Base-by-base conservation (phyloP, 2,888 invertebrate species). In the Sepiola atlantica region DNA sequence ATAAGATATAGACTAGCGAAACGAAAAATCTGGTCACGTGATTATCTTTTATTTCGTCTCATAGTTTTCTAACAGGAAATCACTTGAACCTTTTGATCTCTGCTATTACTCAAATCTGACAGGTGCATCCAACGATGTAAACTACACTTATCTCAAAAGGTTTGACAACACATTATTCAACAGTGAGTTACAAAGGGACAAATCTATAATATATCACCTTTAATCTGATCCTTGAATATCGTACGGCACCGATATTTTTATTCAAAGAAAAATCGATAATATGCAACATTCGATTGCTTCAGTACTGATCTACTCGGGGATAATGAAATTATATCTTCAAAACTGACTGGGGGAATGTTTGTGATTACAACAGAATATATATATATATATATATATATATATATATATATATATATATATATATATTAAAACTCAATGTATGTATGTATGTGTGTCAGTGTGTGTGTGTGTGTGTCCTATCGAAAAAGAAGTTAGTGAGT, bases 141-240 rank as follows among this genome's bases (percentile, higher is more conserved):
- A 8, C 45, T 45, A 45, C 45, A 45, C 45, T 45, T 45, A 45
- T 45, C 45, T 45, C 45, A 8, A 45, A 45, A 45, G 45, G 45
- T 4, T 45, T 45, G 45, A 45, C 45, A 45, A 45, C 45, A 45
- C 45, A 45, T 45, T 45, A 45, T 45, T 45, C 45, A 45, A 45
- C 4, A 45, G 45, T 45, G 45, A 45, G 8, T 4, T 45, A 45
- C 45, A 45, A 45, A 45, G 16, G 32, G 32, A 77, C 77, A 77
- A 77, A 77, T 77, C 77, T n/a, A 77, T 77, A 77, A 77, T 77
- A n/a, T 77, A 14, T 77, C 77, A 77, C 77, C n/a, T 77, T 77
- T 77, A 16, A n/a, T 32, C 77, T 77, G 77, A 77, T 77, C 77
- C 32, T 32, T n/a, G 77, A 77, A 77, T 32, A 77, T 32, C 32